phyloP scores from a whole-genome alignment of 2,113 vertebrate species.

The Urocolius indicus region DNA sequence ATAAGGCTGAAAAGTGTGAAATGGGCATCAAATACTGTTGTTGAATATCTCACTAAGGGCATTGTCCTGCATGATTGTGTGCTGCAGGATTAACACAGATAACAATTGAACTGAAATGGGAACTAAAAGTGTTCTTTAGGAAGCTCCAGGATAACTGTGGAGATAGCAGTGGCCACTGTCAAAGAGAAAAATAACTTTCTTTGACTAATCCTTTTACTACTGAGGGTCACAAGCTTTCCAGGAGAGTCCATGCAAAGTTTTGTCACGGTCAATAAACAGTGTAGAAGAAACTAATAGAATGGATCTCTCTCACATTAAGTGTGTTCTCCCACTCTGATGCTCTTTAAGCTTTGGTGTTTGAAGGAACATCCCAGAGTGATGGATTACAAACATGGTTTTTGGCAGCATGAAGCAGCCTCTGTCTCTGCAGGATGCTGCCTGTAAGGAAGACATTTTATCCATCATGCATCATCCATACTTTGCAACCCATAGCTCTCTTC shows the following conservation, averaged over 20 bases:
- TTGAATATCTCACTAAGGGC: no score
- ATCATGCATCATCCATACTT: rapidly evolving
- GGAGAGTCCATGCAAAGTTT: not conserved
- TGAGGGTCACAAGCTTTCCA: not conserved
- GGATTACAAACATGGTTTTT: not conserved
- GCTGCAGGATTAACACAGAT: not conserved
- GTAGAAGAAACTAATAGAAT: not conserved
- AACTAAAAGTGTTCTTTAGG: not conserved
- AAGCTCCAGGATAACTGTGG: not conserved
- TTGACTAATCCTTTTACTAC: not conserved
- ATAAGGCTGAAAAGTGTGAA: not conserved
- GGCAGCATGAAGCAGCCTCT: rapidly evolving
- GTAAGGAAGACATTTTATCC: not conserved
- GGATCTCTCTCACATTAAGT: not conserved
- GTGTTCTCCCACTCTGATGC: not conserved
- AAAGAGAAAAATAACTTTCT: not conserved
- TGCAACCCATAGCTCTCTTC: not conserved
- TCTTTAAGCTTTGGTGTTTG: not conserved
- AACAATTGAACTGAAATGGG: not conserved
- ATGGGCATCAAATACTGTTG: not conserved
- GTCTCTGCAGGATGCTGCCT: rapidly evolving
- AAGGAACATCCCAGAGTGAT: not conserved
- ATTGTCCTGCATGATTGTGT: not conserved
- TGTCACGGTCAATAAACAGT: rapidly evolving
- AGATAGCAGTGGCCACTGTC: not conserved